A percentile compares a stretch with the other conserved stretches of the same genome.
These are phyloP conservation scores for Philypnodon macrostomus DNA, from an alignment of 2,797 vertebrate species.

Conservation along the genomic window DNA sequence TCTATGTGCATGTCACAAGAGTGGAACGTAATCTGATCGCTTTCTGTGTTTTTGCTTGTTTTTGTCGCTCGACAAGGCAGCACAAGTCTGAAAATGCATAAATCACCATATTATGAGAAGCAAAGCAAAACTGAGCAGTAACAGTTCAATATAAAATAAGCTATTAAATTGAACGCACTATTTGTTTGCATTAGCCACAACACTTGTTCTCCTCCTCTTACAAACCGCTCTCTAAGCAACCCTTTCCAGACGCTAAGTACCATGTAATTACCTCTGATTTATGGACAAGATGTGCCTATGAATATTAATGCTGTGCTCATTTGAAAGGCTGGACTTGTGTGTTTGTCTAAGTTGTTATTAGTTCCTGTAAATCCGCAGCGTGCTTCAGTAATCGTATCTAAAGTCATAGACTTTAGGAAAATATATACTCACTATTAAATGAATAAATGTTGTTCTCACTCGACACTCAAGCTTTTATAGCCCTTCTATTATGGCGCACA, in stretches of 20 bases:
- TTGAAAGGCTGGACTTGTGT: constrained; percentile 31
- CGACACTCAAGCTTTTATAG: constrained; percentile 4
- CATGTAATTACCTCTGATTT: constrained; percentile 56
- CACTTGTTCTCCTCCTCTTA: constrained; percentile 31
- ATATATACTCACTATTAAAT: constrained; percentile 4
- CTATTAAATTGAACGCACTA: constrained; percentile 29
- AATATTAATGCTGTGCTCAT: constrained; percentile 50
- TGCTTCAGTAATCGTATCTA: not conserved
- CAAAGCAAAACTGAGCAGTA: constrained; percentile 8
- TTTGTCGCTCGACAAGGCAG: constrained; percentile 17
- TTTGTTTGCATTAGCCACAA: constrained; percentile 44
- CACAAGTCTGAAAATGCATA: constrained; percentile 9
- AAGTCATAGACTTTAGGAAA: not conserved
- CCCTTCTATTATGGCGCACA: constrained; percentile 12
- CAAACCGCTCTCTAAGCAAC: constrained; percentile 31
- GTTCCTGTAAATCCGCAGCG: constrained; percentile 8
- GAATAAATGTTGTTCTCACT: not conserved
- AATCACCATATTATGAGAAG: constrained; percentile 7
- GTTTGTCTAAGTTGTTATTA: constrained; percentile 5
- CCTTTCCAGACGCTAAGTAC: constrained; percentile 41
- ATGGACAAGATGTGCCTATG: constrained; percentile 40
- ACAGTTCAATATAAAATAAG: constrained; percentile 22
- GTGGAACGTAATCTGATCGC: constrained; percentile 21
- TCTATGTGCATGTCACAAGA: constrained; percentile 7
- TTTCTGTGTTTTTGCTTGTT: constrained; percentile 17